Conservation (phyloP, 2,888 invertebrate species). For the Villa cingulata region DNA sequence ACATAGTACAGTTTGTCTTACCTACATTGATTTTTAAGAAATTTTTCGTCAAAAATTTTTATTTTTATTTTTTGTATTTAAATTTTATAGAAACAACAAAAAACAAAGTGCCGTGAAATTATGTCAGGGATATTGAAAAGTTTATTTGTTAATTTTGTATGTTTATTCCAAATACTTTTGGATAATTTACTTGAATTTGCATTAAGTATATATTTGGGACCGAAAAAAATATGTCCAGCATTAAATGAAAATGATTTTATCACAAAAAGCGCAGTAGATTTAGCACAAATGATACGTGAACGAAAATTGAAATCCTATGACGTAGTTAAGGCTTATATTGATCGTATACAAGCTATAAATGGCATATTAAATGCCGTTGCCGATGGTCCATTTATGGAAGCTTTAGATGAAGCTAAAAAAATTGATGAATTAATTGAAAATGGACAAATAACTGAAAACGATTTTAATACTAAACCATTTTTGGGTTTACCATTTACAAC, state of each 20-base stretch:
- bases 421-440: conserved; percentile 54
- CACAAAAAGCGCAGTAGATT: conserved; percentile 48
- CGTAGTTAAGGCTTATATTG: conserved; percentile 58
- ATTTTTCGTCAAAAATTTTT: too few relatives aligned
- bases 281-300: conserved; percentile 53
- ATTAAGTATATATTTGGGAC: conserved; percentile 28
- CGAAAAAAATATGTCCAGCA: conserved; percentile 22
- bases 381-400: conserved; percentile 63
- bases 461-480: conserved; percentile 60
- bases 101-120: conserved; percentile 2
- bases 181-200: conserved; percentile 25
- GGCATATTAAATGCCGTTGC: conserved; percentile 68
- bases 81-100: neutral
- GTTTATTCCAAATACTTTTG: conserved; percentile 21
- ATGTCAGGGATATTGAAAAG: conserved; percentile 2
- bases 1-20: too few relatives aligned
- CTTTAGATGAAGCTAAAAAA: conserved; percentile 59
- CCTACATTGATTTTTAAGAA: too few relatives aligned
- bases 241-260: conserved; percentile 26
- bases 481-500: conserved; percentile 84
- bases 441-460: conserved; percentile 44
- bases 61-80: too few relatives aligned
- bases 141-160: conserved; percentile 4
- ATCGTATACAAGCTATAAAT: conserved; percentile 59
- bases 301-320: conserved; percentile 51